phyloP scores from a whole-genome alignment of 2,797 vertebrate species.

The Lacerta viridis region DNA sequence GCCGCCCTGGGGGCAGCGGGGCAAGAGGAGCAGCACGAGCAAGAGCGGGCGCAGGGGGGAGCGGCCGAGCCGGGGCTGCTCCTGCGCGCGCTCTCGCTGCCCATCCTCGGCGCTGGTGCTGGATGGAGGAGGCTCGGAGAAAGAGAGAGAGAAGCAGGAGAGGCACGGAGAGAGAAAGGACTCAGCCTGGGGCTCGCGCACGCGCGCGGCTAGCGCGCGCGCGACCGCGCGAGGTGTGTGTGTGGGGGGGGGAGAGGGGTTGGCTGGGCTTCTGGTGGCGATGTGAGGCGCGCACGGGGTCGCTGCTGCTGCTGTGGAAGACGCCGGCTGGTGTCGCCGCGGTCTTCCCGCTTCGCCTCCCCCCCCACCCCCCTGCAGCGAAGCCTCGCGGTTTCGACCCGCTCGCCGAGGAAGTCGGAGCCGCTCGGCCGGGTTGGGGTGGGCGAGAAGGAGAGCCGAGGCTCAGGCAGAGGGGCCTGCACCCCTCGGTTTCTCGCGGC shows the following conservation, averaged over 20 bases:
- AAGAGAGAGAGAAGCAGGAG: slow-evolving; percentile 45
- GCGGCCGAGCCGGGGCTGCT: slow-evolving; percentile 71
- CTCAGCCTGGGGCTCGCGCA: slow-evolving; percentile 20
- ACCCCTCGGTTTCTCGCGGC: neutral
- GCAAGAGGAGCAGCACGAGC: slow-evolving; percentile 60
- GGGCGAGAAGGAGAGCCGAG: neutral
- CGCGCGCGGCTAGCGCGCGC: slow-evolving; percentile 6
- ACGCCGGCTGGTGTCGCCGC: neutral
- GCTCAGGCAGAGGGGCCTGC: neutral
- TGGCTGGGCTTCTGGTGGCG: slow-evolving; percentile 17
- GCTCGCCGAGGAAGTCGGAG: neutral
- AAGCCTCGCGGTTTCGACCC: neutral
- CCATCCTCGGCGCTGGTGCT: slow-evolving; percentile 73
- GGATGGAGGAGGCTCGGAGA: slow-evolving; percentile 64
- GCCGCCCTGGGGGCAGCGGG: slow-evolving; percentile 64
- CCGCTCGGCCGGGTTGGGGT: neutral
- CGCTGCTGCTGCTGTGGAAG: neutral
- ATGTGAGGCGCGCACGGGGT: slow-evolving; percentile 18
- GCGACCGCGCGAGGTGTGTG: neutral
- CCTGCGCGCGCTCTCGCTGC: slow-evolving; percentile 78
- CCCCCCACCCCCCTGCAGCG: neutral
- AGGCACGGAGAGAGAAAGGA: slow-evolving; percentile 34
- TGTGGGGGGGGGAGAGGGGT: neutral
- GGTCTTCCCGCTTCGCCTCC: neutral
- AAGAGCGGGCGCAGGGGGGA: slow-evolving; percentile 60